Evolutionary conservation across 2,888 invertebrate species (phyloP), one percentile per base, ranked within the genome.

Genomic region (Patella pellucida): DNA sequence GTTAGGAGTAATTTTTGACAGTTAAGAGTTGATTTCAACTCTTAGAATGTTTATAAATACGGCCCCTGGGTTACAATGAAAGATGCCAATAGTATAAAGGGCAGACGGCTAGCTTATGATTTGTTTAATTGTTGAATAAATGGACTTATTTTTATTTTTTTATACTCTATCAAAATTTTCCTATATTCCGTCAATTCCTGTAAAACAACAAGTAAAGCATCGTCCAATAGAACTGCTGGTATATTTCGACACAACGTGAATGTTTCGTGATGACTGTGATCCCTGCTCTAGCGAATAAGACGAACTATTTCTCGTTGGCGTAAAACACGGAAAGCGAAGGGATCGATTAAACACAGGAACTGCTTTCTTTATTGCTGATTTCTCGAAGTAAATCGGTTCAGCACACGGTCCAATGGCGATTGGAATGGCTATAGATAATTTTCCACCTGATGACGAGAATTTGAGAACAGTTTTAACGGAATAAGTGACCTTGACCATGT

Each of bases 341-440:
- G 88, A 86, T 69, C 85, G 70, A 74, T 85, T 86, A 77, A 88
- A 88, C 14, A 86, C 71, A 0, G 88, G 88, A 41, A 87, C 83
- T 14, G 81, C 77, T 69, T 82, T 85, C 27, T 75, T 70, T 14
- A 78, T 78, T 0, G 74, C 73, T 7, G 76, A 77, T 62, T 82
- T 80, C 9, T 81, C 82, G 1, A 81, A 72, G 69, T 78, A 69
- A 23, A 82, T 79, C 1, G 85, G 84, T n/a, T 85, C 82, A 0
- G 82, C 78, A 41, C 81, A 81, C 0, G 87, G 87, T 5, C 87
- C 86, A 0, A 89, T 83, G 19, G 79, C 78, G 9, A 89, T 77
- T 1, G 89, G 89, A 15, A 86, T 78, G 52, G 85, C 83, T 27
- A 89, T 78, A 52, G 81, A 74, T 16, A 88, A 75, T 68, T 83